A percentile compares a stretch with the other conserved stretches of the same genome.
Conservation (phyloP, 2,797 vertebrate genomes). For the Alcedo atthis region DNA sequence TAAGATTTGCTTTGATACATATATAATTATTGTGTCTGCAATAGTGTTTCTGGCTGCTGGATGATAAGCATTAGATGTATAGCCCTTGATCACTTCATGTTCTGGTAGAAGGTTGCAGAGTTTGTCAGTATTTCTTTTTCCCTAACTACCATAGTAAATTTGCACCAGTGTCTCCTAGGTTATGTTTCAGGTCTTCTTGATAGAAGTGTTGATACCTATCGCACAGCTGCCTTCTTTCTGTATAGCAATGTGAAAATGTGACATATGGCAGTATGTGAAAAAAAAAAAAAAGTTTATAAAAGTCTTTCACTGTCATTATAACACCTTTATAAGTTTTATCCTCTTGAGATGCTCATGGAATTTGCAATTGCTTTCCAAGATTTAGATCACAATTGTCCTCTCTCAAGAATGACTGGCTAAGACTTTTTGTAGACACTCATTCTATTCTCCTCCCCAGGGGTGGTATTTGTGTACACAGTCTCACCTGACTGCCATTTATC, state of each 20-base stretch:
- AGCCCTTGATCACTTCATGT: background rate
- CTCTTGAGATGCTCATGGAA: background rate
- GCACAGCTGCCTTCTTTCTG: background rate
- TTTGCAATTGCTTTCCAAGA: background rate
- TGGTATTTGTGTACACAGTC: background rate
- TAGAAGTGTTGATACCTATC: background rate
- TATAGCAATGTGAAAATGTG: background rate
- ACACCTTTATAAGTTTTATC: background rate
- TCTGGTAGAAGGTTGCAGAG: background rate
- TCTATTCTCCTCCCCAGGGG: background rate
- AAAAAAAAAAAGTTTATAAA: background rate
- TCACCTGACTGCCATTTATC: conserved; percentile 47
- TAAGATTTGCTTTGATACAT: background rate
- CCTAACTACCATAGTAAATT: background rate
- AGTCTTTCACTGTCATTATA: background rate
- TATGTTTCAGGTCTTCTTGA: background rate
- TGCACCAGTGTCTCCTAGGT: background rate
- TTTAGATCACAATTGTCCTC: background rate
- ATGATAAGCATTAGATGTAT: background rate
- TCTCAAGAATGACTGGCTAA: background rate
- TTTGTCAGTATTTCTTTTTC: background rate
- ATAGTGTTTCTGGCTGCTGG: background rate
- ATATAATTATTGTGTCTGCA: background rate
- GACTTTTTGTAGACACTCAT: background rate
- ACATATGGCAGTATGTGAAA: background rate